phyloP scores from a whole-genome alignment of 2,113 vertebrate genomes.

The Archocentrus centrarchus region DNA sequence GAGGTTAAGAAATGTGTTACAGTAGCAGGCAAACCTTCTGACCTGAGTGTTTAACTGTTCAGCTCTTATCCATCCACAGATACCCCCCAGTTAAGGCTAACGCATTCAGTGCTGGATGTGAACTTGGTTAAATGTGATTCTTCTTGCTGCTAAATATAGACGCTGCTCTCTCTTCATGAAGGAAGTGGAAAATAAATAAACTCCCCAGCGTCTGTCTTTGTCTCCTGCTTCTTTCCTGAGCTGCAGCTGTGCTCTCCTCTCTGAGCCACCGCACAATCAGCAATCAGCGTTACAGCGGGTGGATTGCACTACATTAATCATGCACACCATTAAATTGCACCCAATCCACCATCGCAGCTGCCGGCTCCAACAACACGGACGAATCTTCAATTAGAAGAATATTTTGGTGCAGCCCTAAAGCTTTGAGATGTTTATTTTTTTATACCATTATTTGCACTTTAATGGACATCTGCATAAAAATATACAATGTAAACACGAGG shows the following conservation, averaged over 20 bases:
- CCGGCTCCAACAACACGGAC: neutral
- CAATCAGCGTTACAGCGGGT: neutral
- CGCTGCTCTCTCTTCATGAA: neutral
- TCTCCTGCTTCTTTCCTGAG: neutral
- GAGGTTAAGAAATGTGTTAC: neutral
- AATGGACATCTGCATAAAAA: neutral
- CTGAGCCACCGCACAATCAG: neutral
- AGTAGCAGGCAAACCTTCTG: neutral
- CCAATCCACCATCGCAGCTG: neutral
- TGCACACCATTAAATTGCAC: neutral
- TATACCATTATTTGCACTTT: neutral
- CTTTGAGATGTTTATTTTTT: fast-evolving
- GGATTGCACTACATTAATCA: neutral
- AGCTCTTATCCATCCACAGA: neutral
- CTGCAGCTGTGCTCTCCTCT: neutral
- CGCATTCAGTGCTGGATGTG: neutral
- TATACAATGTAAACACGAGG: neutral
- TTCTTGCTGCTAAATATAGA: neutral
- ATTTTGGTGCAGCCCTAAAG: neutral
- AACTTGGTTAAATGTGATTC: neutral
- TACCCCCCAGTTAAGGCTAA: neutral
- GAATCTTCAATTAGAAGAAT: neutral
- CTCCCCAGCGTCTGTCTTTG: neutral
- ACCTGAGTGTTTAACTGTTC: too few relatives aligned
- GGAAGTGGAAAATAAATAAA: slow-evolving; percentile 3